Base-by-base conservation (phyloP, 2,113 vertebrate species). In the Suncus etruscus region DNA sequence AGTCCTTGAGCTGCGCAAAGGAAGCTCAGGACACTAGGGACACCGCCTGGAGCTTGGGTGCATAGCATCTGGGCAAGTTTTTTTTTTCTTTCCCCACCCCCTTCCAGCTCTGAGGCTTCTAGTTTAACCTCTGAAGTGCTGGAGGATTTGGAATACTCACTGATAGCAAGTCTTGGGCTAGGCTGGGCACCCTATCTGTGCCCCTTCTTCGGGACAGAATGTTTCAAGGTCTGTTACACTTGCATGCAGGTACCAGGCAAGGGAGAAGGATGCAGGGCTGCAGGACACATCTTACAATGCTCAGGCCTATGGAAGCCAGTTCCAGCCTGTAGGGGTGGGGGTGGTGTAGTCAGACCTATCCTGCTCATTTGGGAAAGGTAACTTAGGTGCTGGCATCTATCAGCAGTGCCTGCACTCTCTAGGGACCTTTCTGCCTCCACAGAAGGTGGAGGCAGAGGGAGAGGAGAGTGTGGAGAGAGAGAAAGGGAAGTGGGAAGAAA, bases 41-140 rank as follows among this genome's bases (percentile, higher is more conserved):
- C 98, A 98, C 97, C 98, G 97, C 97, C 97, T 97, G 98, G 98
- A 96, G 96, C 95, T 86, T 22, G 16, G 4, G 85, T 20, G 97
- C 95, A 97, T 97, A 97, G 96, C 97, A 95, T n/a, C n/a, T 83
- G 83, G 95, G 6, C 39, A 32, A 63, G 63, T 78, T 89, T 92
- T 82, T 61, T 58, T 61, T 16, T 22, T 20, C 58, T 20, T 61
- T 20, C 83, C 72, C 69, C 29, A 69, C 69, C 29, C 75, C 90
- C 24, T 74, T 24, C 50, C 20, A 63, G 83, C 73, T 31, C 25
- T 31, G 3, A 22, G 63, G 93, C 74, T 77, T 68, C 32, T 0
- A 0, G 6, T 89, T 97, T 96, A 97, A 96, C 95, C 93, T 88
- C 80, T 91, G 0, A 63, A 6, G 31, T 45, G 88, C 96, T 92